A percentile compares a stretch with the other conserved stretches of the same genome.
Evolutionary conservation across 2,888 invertebrate genomes (phyloP).

Genomic region (Nemoura dubitans): DNA sequence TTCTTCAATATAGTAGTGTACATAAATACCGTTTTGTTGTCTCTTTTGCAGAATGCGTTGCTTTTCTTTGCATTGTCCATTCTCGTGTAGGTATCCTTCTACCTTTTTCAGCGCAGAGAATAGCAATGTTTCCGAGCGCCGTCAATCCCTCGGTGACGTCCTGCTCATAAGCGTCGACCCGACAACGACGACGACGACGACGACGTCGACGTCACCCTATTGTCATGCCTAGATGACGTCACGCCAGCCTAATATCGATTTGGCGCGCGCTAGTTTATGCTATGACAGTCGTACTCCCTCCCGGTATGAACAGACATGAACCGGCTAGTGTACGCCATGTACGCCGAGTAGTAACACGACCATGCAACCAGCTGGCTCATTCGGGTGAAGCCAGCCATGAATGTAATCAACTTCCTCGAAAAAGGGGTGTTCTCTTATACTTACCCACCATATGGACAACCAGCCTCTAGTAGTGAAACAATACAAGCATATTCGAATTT

Average conservation of each 20-base stretch:
- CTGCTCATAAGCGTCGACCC: not conserved
- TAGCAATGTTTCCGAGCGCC: not conserved
- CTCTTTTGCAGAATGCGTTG: not conserved
- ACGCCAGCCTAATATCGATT: slow-evolving; percentile 25
- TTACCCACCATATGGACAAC: not conserved
- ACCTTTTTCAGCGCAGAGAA: not conserved
- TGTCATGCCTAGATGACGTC: slow-evolving; percentile 26
- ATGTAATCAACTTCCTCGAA: not conserved
- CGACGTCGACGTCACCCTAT: slow-evolving; percentile 16
- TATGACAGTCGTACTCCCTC: not conserved
- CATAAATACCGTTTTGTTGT: not conserved
- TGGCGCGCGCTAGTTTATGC: slow-evolving; percentile 1
- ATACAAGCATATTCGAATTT: not conserved
- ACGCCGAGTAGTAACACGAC: not conserved
- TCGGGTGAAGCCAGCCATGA: not conserved
- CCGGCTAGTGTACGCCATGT: not conserved
- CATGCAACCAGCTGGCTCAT: not conserved
- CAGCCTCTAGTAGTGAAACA: not conserved
- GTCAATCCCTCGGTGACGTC: slow-evolving; percentile 10
- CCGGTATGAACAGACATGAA: not conserved
- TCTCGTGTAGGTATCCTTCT: not conserved
- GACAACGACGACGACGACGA: not conserved
- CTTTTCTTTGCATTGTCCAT: not conserved
- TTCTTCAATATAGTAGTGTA: not conserved
- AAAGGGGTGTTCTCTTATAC: not conserved